Evolutionary conservation across 2,888 invertebrate species (phyloP), one percentile per base, ranked within the genome.

Genomic region (Ophion ventricosus): DNA sequence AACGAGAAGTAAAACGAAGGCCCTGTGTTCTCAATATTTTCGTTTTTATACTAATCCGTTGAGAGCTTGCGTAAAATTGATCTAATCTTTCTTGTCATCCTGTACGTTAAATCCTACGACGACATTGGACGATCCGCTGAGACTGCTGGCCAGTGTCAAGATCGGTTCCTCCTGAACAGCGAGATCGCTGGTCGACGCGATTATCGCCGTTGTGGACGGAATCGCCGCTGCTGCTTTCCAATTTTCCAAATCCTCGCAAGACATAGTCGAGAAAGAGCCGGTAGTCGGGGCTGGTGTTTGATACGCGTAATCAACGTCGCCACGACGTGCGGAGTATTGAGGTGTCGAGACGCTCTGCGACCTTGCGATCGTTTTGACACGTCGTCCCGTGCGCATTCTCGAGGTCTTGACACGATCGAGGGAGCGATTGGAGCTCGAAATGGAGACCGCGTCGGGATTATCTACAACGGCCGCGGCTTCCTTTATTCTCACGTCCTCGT

Each of bases 401-500:
- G 26, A 4, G 11, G 76, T 76, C n/a, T 70, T 87, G 29, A 75
- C 56, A 40, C 78, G 85, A 75, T 76, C 88, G 82, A 70, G 49
- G 0, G 80, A 76, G 77, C n/a, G 73, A 75, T 73, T 90, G 82
- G 56, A 78, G 54, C 87, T 87, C 70, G 64, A 78, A 74, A 64
- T 67, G 35, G 7, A 49, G 54, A 35, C 87, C 14, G 54, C 11
- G 76, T 89, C 89, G 8, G 26, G 5, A 23, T 73, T 25, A 23
- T 64, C 64, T 14, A 14, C 43, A 8, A 14, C 10, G 8, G 85
- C 87, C 43, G 76, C 83, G 0, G 86, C 76, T 61, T 93, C 91
- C 72, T 93, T 93, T 63, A 93, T 92, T 74, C 93, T 90, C 1
- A 92, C 93, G 43, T 93, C 93, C 3, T 90, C 90, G 17, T 93